These are phyloP conservation scores for Sisyra terminalis DNA, from an alignment of 2,888 invertebrate genomes.

Conservation along the genomic window DNA sequence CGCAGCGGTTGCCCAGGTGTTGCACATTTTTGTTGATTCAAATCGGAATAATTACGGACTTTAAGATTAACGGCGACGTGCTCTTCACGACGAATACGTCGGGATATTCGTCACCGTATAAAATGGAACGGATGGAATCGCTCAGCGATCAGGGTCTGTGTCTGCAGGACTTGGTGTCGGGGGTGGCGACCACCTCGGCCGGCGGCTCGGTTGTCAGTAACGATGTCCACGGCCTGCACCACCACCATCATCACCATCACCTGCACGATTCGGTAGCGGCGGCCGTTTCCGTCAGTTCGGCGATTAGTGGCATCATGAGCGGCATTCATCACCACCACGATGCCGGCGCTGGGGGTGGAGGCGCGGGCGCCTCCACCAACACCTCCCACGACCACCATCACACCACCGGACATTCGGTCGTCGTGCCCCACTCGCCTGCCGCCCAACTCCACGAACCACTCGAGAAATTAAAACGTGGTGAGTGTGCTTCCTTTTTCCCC, in stretches of 20 bases:
- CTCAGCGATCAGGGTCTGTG: conserved; percentile 54
- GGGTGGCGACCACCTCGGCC: conserved; percentile 32
- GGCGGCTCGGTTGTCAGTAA: conserved; percentile 3
- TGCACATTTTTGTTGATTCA: too few relatives aligned
- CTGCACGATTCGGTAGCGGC: conserved; percentile 34
- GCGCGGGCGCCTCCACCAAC: conserved; percentile 25
- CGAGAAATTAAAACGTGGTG: conserved; percentile 64
- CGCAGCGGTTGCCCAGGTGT: too few relatives aligned
- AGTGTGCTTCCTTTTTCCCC: conserved; percentile 26
- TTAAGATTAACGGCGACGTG: conserved; percentile 4
- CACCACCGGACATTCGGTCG: conserved; percentile 35
- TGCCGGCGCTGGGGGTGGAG: conserved; percentile 22
- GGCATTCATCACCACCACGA: conserved; percentile 30
- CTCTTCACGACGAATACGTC: conserved; percentile 4
- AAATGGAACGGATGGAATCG: conserved; percentile 50
- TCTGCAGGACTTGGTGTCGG: conserved; percentile 54
- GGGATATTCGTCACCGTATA: conserved; percentile 3
- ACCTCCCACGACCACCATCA: conserved; percentile 32
- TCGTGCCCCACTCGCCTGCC: conserved; percentile 38
- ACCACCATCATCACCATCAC: conserved; percentile 34
- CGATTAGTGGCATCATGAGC: conserved; percentile 38
- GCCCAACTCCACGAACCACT: conserved; percentile 43
- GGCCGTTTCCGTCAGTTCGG: conserved; percentile 37
- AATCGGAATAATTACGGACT: too few relatives aligned
- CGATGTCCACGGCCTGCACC: conserved; percentile 23